Evolutionary conservation across 1,140 invertebrate genomes (phyloP), one percentile per base, ranked within the genome.

Genomic region (Anastrepha ludens): DNA sequence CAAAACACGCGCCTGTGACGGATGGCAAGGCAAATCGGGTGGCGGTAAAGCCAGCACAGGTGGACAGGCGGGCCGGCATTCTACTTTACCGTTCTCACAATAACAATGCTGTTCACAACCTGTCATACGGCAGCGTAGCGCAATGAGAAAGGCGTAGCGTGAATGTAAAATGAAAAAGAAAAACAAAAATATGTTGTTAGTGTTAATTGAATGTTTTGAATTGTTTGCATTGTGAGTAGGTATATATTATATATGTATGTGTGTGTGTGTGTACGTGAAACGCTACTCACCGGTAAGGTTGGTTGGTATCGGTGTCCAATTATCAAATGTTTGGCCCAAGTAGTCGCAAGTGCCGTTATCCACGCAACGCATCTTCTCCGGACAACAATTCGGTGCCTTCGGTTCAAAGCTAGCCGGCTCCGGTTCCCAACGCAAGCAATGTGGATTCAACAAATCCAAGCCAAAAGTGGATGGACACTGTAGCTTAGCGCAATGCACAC

Each of bases 71-170:
- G 95, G 95, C 88, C 97, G 95, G 90, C 98, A 98, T 74, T 97
- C 96, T 6, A 98, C 94, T 88, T 97, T 97, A 44, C 97, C 97
- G 92, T 96, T 96, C 91, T 98, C 96, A 90, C 98, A 98, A 92
- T 96, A 97, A 93, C 98, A 98, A 90, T 96, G 94, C 88, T 97
- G 95, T 86, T 98, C 97, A 91, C 98, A 98, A 78, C 97, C 97
- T 81, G 95, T 86, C 64, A 86, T n/a, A 55, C 47, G 47, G 15
- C 50, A 65, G 41, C 55, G 29, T 29, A 2, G 15, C 62, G 17
- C 85, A 64, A 50, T 62, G 20, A 47, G 11, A 15, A 55, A 29
- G 47, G 41, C 41, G 87, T 29, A 20, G 74, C 47, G 64, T 44
- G 13, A 39, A 86, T 74, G 86, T 0, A 39, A 29, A 70, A 74